These are phyloP conservation scores for Unio delphinus DNA, from an alignment of 2,888 invertebrate species.

Conservation along the genomic window DNA sequence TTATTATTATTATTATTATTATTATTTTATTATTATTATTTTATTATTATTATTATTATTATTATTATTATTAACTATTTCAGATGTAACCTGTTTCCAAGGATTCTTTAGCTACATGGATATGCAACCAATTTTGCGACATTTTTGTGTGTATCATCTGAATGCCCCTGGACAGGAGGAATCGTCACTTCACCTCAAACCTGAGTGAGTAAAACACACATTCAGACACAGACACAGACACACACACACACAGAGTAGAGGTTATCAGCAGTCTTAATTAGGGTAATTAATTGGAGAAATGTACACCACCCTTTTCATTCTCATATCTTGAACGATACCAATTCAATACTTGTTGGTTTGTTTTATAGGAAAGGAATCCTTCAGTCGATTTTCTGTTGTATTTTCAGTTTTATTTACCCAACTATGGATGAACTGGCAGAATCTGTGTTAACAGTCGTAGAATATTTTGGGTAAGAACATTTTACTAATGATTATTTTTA, in stretches of 20 bases:
- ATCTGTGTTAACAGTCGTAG: slow-evolving; percentile 90
- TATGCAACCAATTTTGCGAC: slow-evolving; percentile 75
- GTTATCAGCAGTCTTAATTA: too few species aligned
- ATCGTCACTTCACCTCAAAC: slow-evolving; percentile 90
- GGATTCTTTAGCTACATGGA: slow-evolving; percentile 74
- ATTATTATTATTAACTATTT: slow-evolving; percentile 19
- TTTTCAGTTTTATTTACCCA: slow-evolving; percentile 91
- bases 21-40: too few species aligned
- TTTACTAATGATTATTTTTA: neutral
- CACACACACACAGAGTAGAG: too few species aligned
- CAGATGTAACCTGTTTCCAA: slow-evolving; percentile 72
- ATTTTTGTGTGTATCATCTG: slow-evolving; percentile 98
- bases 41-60: neutral
- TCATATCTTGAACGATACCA: too few species aligned
- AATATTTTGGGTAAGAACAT: slow-evolving; percentile 75
- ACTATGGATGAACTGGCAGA: slow-evolving; percentile 96
- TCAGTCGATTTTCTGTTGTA: slow-evolving; percentile 30
- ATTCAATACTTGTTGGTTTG: too few species aligned
- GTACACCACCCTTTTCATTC: too few species aligned
- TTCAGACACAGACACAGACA: neutral
- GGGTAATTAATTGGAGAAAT: too few species aligned
- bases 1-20: too few species aligned
- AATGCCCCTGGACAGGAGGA: slow-evolving; percentile 99
- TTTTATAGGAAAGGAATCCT: too few species aligned
- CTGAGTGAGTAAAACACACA: slow-evolving; percentile 82